Percentiles rank a stretch among this genome's conserved stretches.
Evolutionary conservation across 1,140 invertebrate genomes (phyloP).

Genomic region (Drosophila saltans): DNA sequence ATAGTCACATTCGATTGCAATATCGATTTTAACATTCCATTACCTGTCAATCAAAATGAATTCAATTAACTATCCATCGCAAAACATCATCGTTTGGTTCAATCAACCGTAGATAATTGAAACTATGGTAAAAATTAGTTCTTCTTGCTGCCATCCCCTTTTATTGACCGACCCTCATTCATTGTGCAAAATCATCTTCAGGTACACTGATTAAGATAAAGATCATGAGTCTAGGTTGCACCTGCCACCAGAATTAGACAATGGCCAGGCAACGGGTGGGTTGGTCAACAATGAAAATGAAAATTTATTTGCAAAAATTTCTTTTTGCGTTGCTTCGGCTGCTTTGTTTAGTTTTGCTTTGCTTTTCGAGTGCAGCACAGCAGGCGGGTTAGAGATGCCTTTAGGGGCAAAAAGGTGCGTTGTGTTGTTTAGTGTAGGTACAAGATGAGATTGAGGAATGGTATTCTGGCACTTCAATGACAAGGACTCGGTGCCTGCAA

Average conservation of each 20-base stretch:
- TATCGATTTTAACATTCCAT: neutral
- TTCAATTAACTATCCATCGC: conserved; percentile 29
- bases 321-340: conserved; percentile 23
- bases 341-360: conserved; percentile 4
- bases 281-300: conserved; percentile 34
- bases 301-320: conserved; percentile 39
- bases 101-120: neutral
- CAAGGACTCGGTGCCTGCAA: conserved; percentile 53
- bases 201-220: conserved; percentile 35
- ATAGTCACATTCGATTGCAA: no score
- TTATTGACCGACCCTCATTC: conserved; percentile 30
- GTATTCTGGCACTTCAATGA: conserved; percentile 54
- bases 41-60: conserved; percentile 30
- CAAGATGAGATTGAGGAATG: neutral
- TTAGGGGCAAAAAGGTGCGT: conserved; percentile 5
- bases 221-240: conserved; percentile 54
- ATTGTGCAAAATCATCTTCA: conserved; percentile 64
- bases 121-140: neutral
- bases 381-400: conserved; percentile 13
- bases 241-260: conserved; percentile 51
- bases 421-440: no score
- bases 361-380: conserved; percentile 52
- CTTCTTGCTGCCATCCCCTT: neutral
- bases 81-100: conserved; percentile 14
- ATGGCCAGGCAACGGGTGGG: conserved; percentile 33